phyloP scores from a whole-genome alignment of 1,140 invertebrate species.

The Carposina sasakii region DNA sequence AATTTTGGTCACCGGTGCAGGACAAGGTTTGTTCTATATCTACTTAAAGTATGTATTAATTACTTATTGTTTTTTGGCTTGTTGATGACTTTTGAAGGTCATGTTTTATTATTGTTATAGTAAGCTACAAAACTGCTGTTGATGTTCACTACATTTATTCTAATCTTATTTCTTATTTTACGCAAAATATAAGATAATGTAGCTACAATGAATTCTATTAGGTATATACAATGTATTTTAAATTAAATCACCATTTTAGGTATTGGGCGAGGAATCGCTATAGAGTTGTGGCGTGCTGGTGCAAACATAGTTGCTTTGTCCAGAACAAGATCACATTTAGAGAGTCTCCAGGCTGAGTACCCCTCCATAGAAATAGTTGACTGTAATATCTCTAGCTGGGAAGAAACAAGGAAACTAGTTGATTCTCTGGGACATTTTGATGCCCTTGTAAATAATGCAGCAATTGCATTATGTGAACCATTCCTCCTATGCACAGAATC shows the following conservation, averaged over 20 bases:
- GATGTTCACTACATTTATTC: too few species aligned
- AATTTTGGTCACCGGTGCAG: slow-evolving; percentile 88
- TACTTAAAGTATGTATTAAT: too few species aligned
- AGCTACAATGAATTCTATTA: too few species aligned
- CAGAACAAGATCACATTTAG: slow-evolving; percentile 77
- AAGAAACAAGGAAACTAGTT: slow-evolving; percentile 73
- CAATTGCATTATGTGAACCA: slow-evolving; percentile 53
- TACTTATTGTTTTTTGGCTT: too few species aligned
- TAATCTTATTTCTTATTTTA: too few species aligned
- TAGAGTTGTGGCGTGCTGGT: slow-evolving; percentile 76
- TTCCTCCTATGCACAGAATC: slow-evolving; percentile 46
- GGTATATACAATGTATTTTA: slow-evolving; percentile 9
- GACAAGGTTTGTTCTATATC: slow-evolving; percentile 76
- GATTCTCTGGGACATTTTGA: slow-evolving; percentile 63
- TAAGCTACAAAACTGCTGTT: too few species aligned
- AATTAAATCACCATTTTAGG: slow-evolving; percentile 66
- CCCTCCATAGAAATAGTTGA: slow-evolving; percentile 77
- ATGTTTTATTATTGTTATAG: too few species aligned
- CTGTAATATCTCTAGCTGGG: slow-evolving; percentile 86
- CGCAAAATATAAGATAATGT: too few species aligned
- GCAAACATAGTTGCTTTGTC: slow-evolving; percentile 85
- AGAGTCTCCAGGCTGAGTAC: slow-evolving; percentile 77
- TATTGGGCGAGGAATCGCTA: slow-evolving; percentile 81
- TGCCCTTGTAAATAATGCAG: slow-evolving; percentile 64
- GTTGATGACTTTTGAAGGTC: too few species aligned